phyloP scores from a whole-genome alignment of 2,888 invertebrate genomes.

The Aporophyla nigra region DNA sequence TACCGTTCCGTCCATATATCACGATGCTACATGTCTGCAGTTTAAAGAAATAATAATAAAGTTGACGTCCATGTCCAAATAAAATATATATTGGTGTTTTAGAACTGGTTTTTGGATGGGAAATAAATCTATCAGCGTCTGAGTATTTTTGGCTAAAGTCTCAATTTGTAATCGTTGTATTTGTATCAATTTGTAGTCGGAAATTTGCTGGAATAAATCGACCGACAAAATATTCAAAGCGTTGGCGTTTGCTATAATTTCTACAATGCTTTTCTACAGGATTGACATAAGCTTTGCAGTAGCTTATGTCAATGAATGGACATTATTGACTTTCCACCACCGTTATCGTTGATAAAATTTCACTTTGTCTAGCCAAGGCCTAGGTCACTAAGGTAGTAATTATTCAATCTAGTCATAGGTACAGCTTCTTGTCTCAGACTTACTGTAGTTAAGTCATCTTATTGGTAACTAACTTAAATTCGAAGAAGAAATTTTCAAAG shows the following conservation, averaged over 20 bases:
- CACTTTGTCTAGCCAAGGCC: not conserved
- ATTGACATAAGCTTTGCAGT: too few relatives aligned
- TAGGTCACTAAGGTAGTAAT: not conserved
- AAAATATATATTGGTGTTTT: slow-evolving; percentile 19
- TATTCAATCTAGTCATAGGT: not conserved
- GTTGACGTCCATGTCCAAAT: slow-evolving; percentile 32
- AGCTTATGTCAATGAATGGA: not conserved
- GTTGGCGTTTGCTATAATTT: not conserved
- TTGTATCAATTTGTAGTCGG: not conserved
- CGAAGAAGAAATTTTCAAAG: not conserved
- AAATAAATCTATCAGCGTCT: not conserved
- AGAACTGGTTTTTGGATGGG: slow-evolving; percentile 37
- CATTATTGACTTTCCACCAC: not conserved
- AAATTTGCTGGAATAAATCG: not conserved
- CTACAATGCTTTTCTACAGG: too few relatives aligned
- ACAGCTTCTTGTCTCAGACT: not conserved
- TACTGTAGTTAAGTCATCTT: not conserved
- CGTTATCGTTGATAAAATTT: not conserved
- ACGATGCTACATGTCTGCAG: not conserved
- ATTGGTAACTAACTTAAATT: not conserved
- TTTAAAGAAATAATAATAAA: slow-evolving; percentile 35
- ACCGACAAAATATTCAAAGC: too few relatives aligned
- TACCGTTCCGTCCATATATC: slow-evolving; percentile 38
- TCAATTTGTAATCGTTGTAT: not conserved
- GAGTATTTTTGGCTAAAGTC: not conserved